These are phyloP conservation scores for Formicarius rufipectus DNA, from an alignment of 2,113 vertebrate species.

Conservation along the genomic window DNA sequence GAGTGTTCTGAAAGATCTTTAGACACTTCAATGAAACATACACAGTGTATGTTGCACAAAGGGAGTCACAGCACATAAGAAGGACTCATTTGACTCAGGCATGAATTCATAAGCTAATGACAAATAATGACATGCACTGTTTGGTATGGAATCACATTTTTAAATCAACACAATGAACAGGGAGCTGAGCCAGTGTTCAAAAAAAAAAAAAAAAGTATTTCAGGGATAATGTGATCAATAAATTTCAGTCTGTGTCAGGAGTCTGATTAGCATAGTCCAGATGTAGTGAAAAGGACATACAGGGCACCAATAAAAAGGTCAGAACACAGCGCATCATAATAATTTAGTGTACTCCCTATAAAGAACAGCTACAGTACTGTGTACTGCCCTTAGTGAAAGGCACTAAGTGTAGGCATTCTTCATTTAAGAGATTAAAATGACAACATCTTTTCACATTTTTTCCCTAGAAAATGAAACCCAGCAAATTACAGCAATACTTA, in stretches of 20 bases:
- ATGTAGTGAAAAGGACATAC: conserved; percentile 17
- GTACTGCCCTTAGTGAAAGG: not conserved
- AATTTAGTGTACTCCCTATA: not conserved
- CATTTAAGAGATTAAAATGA: not conserved
- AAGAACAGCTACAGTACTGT: not conserved
- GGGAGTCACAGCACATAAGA: not conserved
- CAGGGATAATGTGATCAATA: conserved; percentile 49
- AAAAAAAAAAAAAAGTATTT: not conserved
- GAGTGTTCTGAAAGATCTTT: not conserved
- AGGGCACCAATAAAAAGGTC: conserved; percentile 28
- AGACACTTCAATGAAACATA: not conserved
- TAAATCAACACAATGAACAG: not conserved
- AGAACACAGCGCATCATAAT: not conserved
- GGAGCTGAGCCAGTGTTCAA: not conserved
- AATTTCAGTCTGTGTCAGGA: conserved; percentile 30
- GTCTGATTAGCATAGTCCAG: conserved; percentile 35
- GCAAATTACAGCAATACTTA: not conserved
- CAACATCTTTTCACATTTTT: not conserved
- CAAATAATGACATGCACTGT: not conserved
- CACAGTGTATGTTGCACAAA: not conserved
- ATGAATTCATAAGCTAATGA: not conserved
- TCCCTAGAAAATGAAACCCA: not conserved
- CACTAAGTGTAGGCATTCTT: not conserved
- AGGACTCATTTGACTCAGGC: not conserved
- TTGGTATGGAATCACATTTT: conserved; percentile 20